Base-by-base conservation (phyloP, 2,113 vertebrate genomes). In the Bufo gargarizans region DNA sequence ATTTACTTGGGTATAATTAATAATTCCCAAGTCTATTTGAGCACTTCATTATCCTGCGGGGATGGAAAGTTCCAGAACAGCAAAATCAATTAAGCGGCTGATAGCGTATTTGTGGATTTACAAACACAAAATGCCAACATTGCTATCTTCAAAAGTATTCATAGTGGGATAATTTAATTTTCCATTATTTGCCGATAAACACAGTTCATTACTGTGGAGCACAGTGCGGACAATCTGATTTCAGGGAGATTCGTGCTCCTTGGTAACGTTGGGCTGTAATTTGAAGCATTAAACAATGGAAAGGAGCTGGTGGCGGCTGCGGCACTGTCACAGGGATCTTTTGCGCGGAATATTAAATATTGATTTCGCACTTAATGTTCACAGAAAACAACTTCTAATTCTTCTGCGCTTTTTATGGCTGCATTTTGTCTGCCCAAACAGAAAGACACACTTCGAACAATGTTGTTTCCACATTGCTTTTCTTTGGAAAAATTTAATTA, bases 151-250 rank as follows among this genome's bases (percentile, higher is more conserved):
- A 76, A 43, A 53, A 43, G 43, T 77, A 83, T 59, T 45, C 58
- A 50, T 12, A 76, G 79, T 17, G 6, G 76, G 80, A 88, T 77
- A 74, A 88, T 63, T 9, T 43, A 33, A 83, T 83, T 88, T 88
- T 88, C 86, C 86, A 88, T 88, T 86, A 67, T 67, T 22, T 53
- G 43, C 74, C 67, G 59, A 53, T 86, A 78, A 19, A 47, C 17
- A 17, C 65, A 33, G 63, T 55, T 43, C 65, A 69, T 71, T 71
- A 45, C 67, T 55, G 65, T 56, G 82, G n/a, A n/a, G 63, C 72
- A 86, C 14, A 22, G 50, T 3, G 17, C 45, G 77, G 72, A 53
- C 45, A 69, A 69, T 45, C 81, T 50, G 81, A 83, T 83, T 67
- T 83, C 47, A 83, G 81, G 47, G 45, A 65, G 61, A 83, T 67